Conservation (phyloP, 2,797 vertebrate species). For the Podarcis siculus region DNA sequence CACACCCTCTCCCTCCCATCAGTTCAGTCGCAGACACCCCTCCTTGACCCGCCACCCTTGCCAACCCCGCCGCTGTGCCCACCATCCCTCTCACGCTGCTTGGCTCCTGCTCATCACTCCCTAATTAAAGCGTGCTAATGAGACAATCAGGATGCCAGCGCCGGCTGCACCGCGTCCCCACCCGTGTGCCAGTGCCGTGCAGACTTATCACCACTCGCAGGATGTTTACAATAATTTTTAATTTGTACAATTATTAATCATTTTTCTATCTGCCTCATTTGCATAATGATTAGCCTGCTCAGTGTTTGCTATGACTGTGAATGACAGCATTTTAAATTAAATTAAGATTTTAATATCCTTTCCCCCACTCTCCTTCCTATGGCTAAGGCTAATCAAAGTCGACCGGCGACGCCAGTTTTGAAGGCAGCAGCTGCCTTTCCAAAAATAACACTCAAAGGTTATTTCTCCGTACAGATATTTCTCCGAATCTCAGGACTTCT, state of each 20-base stretch:
- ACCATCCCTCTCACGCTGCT: rapidly evolving
- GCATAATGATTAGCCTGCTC: conserved; percentile 82
- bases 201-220: conserved; percentile 79
- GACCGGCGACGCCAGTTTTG: conserved; percentile 33
- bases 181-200: conserved; percentile 54
- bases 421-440: background rate
- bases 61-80: rapidly evolving
- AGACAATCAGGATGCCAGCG: conserved; percentile 67
- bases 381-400: conserved; percentile 72
- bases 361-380: conserved; percentile 16
- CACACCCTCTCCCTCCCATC: rapidly evolving
- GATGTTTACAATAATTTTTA: conserved; percentile 84
- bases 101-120: background rate
- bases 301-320: conserved; percentile 74
- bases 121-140: conserved; percentile 67
- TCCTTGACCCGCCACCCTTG: background rate
- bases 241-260: conserved; percentile 84
- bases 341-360: conserved; percentile 78
- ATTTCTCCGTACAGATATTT: too few relatives aligned
- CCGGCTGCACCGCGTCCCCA: conserved; percentile 43
- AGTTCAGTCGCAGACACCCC: rapidly evolving
- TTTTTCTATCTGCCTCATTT: conserved; percentile 83
- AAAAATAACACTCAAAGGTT: background rate
- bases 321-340: conserved; percentile 80
- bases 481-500: too few relatives aligned